Percentiles rank a stretch among this genome's conserved stretches.
These are phyloP conservation scores for Ianthella basta DNA, from an alignment of 37 sponge, comb jelly and placozoan genomes.

Conservation along the genomic window DNA sequence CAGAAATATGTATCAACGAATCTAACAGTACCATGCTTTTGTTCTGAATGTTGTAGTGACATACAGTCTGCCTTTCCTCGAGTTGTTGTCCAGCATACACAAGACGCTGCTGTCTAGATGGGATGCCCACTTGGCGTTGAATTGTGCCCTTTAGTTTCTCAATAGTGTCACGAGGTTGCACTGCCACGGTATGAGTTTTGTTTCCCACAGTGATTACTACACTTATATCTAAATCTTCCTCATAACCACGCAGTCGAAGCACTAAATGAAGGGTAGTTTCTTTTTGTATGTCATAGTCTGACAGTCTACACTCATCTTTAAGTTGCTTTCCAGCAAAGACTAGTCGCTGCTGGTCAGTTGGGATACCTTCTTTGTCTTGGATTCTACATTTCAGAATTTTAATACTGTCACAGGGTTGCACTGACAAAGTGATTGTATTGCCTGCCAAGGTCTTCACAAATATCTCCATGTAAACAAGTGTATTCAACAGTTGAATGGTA, in stretches of 20 bases:
- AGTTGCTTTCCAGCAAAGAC: too few relatives aligned
- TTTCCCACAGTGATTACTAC: conserved; percentile 95
- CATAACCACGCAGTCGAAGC: background rate
- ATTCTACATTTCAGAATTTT: too few relatives aligned
- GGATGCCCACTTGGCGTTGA: conserved; percentile 95
- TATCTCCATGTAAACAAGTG: too few relatives aligned
- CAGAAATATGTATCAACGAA: background rate
- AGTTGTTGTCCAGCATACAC: conserved; percentile 96
- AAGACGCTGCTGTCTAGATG: conserved; percentile 96
- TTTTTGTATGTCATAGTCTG: too few relatives aligned
- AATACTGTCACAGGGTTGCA: too few relatives aligned
- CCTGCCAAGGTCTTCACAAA: too few relatives aligned
- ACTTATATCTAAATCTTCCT: conserved; percentile 95
- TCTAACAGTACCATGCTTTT: background rate
- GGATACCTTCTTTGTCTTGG: too few relatives aligned
- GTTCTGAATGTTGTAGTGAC: conserved; percentile 27
- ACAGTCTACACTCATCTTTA: too few relatives aligned
- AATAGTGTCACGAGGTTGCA: conserved; percentile 92
- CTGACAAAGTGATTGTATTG: too few relatives aligned
- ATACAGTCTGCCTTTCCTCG: background rate
- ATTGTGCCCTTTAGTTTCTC: conserved; percentile 97
- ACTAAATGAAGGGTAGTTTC: too few relatives aligned
- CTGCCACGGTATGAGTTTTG: conserved; percentile 94
- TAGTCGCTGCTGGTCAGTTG: too few relatives aligned
- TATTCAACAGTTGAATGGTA: too few relatives aligned